Evolutionary conservation across 2,888 invertebrate species (phyloP).

Genomic region (Ormyrus thymus): DNA sequence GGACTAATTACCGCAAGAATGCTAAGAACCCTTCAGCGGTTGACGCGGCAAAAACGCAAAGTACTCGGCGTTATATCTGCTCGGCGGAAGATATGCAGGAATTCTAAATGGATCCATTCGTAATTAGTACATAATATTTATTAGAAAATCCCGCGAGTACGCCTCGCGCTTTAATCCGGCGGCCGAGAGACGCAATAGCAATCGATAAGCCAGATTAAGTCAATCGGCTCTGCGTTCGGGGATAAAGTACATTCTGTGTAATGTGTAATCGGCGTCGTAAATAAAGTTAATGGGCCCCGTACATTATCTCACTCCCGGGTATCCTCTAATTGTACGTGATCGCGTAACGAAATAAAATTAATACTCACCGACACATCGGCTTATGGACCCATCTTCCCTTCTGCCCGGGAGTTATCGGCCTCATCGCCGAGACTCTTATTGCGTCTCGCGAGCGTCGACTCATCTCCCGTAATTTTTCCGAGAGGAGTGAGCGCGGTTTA

Average conservation of each 20-base stretch:
- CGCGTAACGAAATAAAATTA: slow-evolving; percentile 25
- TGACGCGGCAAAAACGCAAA: not conserved
- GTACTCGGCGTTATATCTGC: not conserved
- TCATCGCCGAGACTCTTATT: too few species aligned
- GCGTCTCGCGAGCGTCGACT: too few species aligned
- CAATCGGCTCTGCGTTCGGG: not conserved
- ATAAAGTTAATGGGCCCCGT: slow-evolving; percentile 24
- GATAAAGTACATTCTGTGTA: slow-evolving; percentile 17
- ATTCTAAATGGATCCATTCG: slow-evolving; percentile 22
- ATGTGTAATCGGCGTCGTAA: slow-evolving; percentile 13
- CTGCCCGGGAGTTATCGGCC: too few species aligned
- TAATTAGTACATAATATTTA: slow-evolving; percentile 17
- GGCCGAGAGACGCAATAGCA: not conserved
- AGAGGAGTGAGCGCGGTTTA: too few species aligned
- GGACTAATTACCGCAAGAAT: slow-evolving; percentile 22
- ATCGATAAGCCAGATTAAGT: slow-evolving; percentile 31
- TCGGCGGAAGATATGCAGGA: not conserved
- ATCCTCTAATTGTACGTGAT: slow-evolving; percentile 22
- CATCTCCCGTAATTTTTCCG: too few species aligned
- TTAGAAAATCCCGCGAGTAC: not conserved
- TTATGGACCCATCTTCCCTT: too few species aligned
- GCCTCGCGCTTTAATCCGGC: not conserved
- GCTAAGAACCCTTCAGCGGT: not conserved
- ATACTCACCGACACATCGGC: not conserved
- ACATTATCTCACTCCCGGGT: slow-evolving; percentile 7